Percentiles rank a stretch among this genome's conserved stretches.
These are phyloP conservation scores for Omphaloscelis lunosa DNA, from an alignment of 2,888 invertebrate genomes.

Conservation along the genomic window DNA sequence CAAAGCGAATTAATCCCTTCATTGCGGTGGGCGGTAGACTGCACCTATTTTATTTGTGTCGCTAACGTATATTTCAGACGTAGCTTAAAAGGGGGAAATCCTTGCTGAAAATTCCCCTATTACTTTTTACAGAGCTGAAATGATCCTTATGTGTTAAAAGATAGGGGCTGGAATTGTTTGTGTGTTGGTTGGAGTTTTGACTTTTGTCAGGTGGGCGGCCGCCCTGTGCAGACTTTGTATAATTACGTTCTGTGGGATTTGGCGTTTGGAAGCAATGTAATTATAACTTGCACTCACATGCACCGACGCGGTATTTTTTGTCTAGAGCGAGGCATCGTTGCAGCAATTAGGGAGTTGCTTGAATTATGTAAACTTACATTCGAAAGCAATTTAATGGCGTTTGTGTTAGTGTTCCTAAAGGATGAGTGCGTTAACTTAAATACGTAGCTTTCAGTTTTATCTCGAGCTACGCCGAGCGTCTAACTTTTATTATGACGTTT, in stretches of 20 bases:
- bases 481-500: constrained; percentile 8
- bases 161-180: constrained; percentile 69
- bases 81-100: constrained; percentile 82
- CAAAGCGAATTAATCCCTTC: constrained; percentile 80
- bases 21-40: constrained; percentile 81
- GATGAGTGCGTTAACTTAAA: not conserved
- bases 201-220: constrained; percentile 74
- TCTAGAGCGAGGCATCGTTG: constrained; percentile 47
- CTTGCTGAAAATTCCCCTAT: constrained; percentile 77
- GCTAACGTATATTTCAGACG: constrained; percentile 82
- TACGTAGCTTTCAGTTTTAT: not conserved
- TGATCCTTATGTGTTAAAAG: constrained; percentile 62
- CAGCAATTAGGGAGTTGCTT: constrained; percentile 49
- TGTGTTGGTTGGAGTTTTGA: constrained; percentile 62
- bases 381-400: not conserved
- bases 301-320: constrained; percentile 62
- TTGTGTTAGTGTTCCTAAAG: not conserved
- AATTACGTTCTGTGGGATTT: constrained; percentile 80
- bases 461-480: not conserved
- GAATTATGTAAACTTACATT: constrained; percentile 32
- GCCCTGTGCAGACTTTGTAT: constrained; percentile 84
- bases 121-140: constrained; percentile 60
- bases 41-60: constrained; percentile 85
- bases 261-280: constrained; percentile 76
- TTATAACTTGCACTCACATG: constrained; percentile 77